Conservation (phyloP, 1,140 invertebrate genomes). For the Mercenaria mercenaria region DNA sequence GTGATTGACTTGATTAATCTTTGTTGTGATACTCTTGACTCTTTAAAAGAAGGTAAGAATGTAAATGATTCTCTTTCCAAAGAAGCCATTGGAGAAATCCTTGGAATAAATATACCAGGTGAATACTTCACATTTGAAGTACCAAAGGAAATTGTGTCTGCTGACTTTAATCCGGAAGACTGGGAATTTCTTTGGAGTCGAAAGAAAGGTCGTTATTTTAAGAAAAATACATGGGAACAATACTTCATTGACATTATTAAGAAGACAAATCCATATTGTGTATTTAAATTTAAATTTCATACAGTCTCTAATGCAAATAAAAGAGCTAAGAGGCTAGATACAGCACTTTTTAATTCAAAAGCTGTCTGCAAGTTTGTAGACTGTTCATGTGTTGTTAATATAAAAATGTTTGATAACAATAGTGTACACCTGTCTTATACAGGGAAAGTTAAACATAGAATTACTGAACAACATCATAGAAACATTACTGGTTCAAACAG, state of each 20-base stretch:
- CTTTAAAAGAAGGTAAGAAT: background rate
- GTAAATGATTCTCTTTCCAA: background rate
- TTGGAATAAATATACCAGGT: background rate
- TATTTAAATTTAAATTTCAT: constrained; percentile 11
- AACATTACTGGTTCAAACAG: background rate
- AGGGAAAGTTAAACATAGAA: background rate
- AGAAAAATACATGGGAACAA: background rate
- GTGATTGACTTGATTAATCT: no score
- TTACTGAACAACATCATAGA: background rate
- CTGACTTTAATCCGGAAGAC: background rate
- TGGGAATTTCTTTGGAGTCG: background rate
- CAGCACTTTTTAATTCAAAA: background rate
- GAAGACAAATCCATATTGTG: constrained; percentile 19
- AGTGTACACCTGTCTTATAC: background rate
- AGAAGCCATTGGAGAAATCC: background rate
- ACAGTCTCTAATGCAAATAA: background rate
- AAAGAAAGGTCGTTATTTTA: background rate
- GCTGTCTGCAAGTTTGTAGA: background rate
- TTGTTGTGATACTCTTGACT: no score
- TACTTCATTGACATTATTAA: background rate
- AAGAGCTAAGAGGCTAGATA: background rate
- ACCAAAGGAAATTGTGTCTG: background rate
- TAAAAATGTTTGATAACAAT: constrained; percentile 5
- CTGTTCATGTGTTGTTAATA: background rate
- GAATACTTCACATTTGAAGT: background rate